phyloP scores from a whole-genome alignment of 2,888 invertebrate genomes.

The Nasonovia ribisnigri region DNA sequence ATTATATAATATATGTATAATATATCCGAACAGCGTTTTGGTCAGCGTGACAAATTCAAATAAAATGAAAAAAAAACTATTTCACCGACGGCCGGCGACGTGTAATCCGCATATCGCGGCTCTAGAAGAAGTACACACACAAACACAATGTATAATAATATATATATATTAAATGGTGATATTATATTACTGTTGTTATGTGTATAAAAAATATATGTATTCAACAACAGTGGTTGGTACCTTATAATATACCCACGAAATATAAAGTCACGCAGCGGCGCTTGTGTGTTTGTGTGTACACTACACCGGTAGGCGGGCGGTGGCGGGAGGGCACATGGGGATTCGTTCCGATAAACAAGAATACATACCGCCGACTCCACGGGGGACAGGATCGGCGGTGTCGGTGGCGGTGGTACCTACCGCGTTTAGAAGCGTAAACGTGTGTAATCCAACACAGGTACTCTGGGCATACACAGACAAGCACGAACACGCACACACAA shows the following conservation, averaged over 20 bases:
- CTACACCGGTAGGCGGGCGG: background rate
- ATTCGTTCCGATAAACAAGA: slow-evolving; percentile 9
- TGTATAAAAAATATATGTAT: background rate
- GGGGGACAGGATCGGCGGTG: background rate
- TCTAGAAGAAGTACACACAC: background rate
- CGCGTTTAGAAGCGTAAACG: slow-evolving; percentile 21
- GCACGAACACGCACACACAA: background rate
- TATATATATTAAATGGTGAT: background rate
- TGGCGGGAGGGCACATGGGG: background rate
- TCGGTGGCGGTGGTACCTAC: background rate
- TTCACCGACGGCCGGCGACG: background rate
- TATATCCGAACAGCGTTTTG: background rate
- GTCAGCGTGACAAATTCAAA: slow-evolving; percentile 41
- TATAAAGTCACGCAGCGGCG: slow-evolving; percentile 29
- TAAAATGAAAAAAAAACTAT: slow-evolving; percentile 1
- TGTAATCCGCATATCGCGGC: slow-evolving; percentile 30
- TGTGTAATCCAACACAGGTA: slow-evolving; percentile 4
- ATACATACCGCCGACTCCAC: background rate
- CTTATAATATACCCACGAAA: background rate
- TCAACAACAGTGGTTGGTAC: background rate
- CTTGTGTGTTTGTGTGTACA: background rate
- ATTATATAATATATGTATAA: too few relatives aligned
- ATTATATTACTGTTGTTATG: background rate
- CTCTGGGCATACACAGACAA: background rate
- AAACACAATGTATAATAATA: background rate